Conservation (phyloP, 1,140 invertebrate species). For the Drosophila erecta region DNA sequence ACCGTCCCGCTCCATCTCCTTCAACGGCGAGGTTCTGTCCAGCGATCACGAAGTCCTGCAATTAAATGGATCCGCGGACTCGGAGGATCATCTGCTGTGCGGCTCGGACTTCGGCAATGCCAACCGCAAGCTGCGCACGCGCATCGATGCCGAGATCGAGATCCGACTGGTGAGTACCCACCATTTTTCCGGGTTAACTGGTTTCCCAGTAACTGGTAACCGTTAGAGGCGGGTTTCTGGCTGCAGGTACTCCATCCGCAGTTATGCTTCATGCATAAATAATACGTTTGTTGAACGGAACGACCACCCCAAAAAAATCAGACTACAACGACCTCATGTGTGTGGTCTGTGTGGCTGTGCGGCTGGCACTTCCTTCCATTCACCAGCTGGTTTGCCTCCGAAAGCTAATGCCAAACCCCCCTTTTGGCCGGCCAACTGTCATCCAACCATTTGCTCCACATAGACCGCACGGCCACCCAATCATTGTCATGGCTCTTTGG, state of each 20-base stretch:
- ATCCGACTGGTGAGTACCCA: constrained; percentile 91
- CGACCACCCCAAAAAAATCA: constrained; percentile 28
- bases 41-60: constrained; percentile 73
- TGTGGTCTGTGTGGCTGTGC: constrained; percentile 59
- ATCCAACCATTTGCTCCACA: constrained; percentile 52
- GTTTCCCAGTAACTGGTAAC: constrained; percentile 9
- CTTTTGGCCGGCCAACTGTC: constrained; percentile 9
- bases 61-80: constrained; percentile 43
- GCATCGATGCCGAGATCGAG: constrained; percentile 93
- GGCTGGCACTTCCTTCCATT: constrained; percentile 35
- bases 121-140: constrained; percentile 88
- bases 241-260: background rate
- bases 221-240: constrained; percentile 35
- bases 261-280: constrained; percentile 67
- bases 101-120: constrained; percentile 91
- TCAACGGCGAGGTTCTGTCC: constrained; percentile 71
- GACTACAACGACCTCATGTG: constrained; percentile 51
- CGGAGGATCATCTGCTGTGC: constrained; percentile 88
- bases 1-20: constrained; percentile 65
- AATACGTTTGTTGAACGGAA: constrained; percentile 40
- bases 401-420: constrained; percentile 31
- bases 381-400: constrained; percentile 63
- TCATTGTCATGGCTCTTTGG: constrained; percentile 30
- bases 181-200: constrained; percentile 9
- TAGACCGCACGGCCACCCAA: constrained; percentile 26